Evolutionary conservation across 2,113 vertebrate species (phyloP).

Genomic region (Sebastes fasciatus): DNA sequence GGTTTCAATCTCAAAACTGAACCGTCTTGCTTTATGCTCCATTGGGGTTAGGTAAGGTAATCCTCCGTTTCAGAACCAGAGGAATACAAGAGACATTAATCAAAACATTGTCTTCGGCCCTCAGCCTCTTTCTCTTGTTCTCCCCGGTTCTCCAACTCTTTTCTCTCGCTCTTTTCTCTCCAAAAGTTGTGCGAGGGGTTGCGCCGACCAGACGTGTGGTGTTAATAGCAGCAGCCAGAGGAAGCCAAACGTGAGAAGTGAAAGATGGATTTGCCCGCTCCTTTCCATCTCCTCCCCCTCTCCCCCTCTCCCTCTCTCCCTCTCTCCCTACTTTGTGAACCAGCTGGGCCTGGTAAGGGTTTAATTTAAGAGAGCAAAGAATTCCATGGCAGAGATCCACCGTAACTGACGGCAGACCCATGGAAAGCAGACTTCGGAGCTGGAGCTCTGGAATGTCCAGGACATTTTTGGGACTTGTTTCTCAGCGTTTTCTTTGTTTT

Average conservation of each 20-base stretch:
- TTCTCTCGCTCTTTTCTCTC: conserved; percentile 32
- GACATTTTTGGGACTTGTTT: conserved; percentile 60
- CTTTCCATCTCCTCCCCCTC: conserved; percentile 47
- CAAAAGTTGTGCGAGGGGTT: conserved; percentile 32
- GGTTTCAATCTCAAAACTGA: conserved; percentile 71
- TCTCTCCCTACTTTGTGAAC: conserved; percentile 55
- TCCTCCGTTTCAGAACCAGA: conserved; percentile 62
- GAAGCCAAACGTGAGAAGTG: conserved; percentile 67
- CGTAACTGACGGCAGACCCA: conserved; percentile 71
- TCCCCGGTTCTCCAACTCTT: conserved; percentile 12
- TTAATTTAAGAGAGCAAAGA: conserved; percentile 83
- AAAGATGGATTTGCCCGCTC: conserved; percentile 57
- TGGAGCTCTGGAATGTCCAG: conserved; percentile 66
- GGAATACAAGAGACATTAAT: conserved; percentile 74
- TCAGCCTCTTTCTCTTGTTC: conserved; percentile 30
- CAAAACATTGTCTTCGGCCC: conserved; percentile 61
- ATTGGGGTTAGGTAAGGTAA: conserved; percentile 73
- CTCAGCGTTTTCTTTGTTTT: conserved; percentile 50
- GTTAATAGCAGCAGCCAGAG: conserved; percentile 67
- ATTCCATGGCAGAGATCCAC: conserved; percentile 81
- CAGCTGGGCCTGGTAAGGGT: conserved; percentile 76
- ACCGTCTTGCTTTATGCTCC: conserved; percentile 62
- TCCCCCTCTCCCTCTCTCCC: conserved; percentile 18
- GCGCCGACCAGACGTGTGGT: conserved; percentile 60
- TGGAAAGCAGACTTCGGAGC: conserved; percentile 60